Conservation (phyloP, 2,113 vertebrate species). For the Strigops habroptila region DNA sequence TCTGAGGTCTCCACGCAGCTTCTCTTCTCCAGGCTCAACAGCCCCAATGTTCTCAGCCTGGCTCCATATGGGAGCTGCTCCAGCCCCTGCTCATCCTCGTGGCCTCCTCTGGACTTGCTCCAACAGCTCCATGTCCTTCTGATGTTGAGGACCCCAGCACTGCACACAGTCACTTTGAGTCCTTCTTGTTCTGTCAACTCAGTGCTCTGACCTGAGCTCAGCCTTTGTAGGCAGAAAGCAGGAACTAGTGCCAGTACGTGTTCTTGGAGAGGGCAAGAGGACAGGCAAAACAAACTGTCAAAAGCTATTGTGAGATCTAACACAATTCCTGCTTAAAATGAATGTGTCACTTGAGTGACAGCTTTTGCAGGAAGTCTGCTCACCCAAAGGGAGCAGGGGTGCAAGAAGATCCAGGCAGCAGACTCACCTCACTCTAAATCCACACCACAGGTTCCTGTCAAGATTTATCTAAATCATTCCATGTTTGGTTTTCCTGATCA, state of each 20-base stretch:
- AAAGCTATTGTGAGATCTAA: background rate
- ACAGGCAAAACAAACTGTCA: background rate
- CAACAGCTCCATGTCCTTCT: background rate
- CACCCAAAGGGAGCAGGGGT: background rate
- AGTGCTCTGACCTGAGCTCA: background rate
- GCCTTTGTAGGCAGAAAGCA: background rate
- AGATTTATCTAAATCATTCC: background rate
- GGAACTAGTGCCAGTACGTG: background rate
- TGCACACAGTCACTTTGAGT: background rate
- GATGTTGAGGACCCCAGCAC: background rate
- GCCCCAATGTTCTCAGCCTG: background rate
- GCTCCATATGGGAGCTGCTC: background rate
- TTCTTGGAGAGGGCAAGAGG: background rate
- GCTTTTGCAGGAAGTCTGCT: background rate
- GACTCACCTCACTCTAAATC: background rate
- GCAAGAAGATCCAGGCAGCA: background rate
- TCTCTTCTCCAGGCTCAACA: background rate
- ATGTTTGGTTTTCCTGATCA: background rate
- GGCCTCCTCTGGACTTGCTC: background rate
- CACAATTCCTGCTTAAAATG: background rate
- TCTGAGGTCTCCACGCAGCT: background rate
- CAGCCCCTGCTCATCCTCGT: background rate
- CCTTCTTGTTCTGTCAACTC: background rate
- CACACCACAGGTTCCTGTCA: background rate
- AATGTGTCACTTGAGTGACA: background rate